Evolutionary conservation across 2,888 invertebrate genomes (phyloP), one percentile per base, ranked within the genome.

Genomic region (Drosophila conformis): DNA sequence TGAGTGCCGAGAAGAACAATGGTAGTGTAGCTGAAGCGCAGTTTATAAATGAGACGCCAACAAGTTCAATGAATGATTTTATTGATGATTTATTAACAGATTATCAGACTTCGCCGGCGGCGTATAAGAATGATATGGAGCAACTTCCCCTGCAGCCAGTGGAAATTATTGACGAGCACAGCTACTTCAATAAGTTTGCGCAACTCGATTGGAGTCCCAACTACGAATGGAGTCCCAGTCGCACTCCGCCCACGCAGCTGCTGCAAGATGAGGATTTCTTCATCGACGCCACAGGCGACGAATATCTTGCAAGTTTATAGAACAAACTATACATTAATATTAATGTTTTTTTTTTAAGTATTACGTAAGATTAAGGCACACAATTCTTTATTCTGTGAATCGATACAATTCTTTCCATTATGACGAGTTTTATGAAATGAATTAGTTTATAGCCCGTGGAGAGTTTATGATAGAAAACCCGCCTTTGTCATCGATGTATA

Each of bases 191-290:
- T 51, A 78, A 78, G 25, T 76, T 76, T 21, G 38, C 72, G 49
- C 75, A 77, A 33, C 13, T 74, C 18, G 95, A 95, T 83, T 95
- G 94, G 84, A 95, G 95, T 87, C 91, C 94, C 2, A 92, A 91
- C 36, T 95, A 95, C 80, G 94, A 94, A 83, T 93, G 94, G 66
- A 94, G 94, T 73, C 93, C 94, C 0, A 83, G 83, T 53, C 78
- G 73, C 27, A 77, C 85, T 10, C 87, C 89, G 25, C 89, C 90
- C 1, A 69, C 87, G 11, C 83, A 91, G 53, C 69, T 91, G 56
- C 79, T 91, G 21, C 81, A 84, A 31, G 77, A 81, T 18, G 80
- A 86, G 18, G 59, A 66, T 38, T 59, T 81, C 49, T 53, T 70
- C 33, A 49, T 57, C 25, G 48, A 36, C 33, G 46, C 15, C 8